phyloP scores from a whole-genome alignment of 2,113 vertebrate species.

The Osmerus mordax region DNA sequence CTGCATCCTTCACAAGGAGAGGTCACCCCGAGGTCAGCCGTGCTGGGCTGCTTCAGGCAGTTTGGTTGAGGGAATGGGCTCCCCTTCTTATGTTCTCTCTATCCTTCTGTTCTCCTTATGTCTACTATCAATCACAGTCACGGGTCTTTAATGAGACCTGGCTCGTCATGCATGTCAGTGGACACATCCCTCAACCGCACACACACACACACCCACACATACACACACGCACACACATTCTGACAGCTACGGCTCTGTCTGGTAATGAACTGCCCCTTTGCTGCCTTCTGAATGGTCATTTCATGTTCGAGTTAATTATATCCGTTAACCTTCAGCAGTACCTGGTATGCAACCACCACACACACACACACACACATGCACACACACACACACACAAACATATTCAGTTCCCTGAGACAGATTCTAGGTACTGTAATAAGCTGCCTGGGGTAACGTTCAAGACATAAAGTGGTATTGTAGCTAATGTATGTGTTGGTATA shows the following conservation, averaged over 20 bases:
- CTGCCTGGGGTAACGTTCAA: no score
- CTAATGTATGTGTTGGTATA: no score
- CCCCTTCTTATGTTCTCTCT: neutral
- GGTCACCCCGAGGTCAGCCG: conserved; percentile 29
- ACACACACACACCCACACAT: neutral
- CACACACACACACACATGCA: neutral
- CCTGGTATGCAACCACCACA: conserved; percentile 5
- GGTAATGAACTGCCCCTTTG: conserved; percentile 28
- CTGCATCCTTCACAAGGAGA: neutral
- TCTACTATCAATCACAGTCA: conserved; percentile 41
- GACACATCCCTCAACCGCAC: conserved; percentile 6
- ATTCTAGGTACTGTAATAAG: no score
- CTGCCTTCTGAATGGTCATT: conserved; percentile 13
- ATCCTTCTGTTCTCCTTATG: conserved; percentile 13
- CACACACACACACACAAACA: neutral
- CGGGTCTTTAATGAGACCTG: conserved; percentile 33
- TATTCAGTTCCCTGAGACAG: no score
- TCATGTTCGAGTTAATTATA: conserved; percentile 25
- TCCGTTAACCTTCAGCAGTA: conserved; percentile 16
- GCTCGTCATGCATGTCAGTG: conserved; percentile 32
- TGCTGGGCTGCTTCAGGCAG: conserved; percentile 10
- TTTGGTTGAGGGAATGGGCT: conserved; percentile 21
- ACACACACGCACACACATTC: conserved; percentile 2
- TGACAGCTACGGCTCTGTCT: conserved; percentile 20
- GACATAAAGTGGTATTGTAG: no score